A percentile compares a stretch with the other conserved stretches of the same genome.
phyloP scores from a whole-genome alignment of 2,113 vertebrate species.

The Tonatia bakeri region DNA sequence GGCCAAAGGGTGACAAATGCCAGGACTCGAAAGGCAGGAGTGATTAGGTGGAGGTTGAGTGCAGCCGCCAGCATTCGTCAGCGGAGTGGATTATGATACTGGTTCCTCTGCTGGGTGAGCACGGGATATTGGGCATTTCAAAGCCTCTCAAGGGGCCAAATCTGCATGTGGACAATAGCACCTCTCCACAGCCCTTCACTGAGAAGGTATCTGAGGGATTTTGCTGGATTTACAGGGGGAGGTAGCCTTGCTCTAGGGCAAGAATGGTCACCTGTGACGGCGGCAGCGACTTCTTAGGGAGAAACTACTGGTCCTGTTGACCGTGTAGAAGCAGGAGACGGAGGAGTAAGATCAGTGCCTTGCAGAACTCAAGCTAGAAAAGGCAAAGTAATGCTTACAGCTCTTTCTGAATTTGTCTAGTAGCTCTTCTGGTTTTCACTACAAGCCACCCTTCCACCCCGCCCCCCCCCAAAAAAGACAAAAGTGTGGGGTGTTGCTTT shows the following conservation, averaged over 20 bases:
- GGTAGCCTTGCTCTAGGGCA: neutral
- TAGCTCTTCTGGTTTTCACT: neutral
- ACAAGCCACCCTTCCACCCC: neutral
- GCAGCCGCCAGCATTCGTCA: neutral
- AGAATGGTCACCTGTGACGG: neutral
- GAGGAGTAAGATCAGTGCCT: neutral
- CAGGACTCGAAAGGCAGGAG: neutral
- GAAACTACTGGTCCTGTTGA: neutral
- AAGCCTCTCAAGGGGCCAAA: neutral
- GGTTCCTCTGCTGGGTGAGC: neutral
- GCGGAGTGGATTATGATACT: neutral
- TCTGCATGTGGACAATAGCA: neutral
- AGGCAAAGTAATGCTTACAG: neutral
- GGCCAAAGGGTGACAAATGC: neutral
- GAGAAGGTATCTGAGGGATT: neutral
- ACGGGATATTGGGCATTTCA: neutral
- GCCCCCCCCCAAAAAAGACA: neutral
- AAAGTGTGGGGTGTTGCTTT: neutral
- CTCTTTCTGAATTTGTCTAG: neutral
- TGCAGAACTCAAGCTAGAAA: neutral
- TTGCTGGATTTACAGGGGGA: neutral
- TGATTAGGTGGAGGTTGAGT: neutral
- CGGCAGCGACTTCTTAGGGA: neutral
- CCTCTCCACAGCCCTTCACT: neutral
- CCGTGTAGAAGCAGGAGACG: neutral